Evolutionary conservation across 2,797 vertebrate genomes (phyloP), one percentile per base, ranked within the genome.

Genomic region (Tiaroga cobitis): DNA sequence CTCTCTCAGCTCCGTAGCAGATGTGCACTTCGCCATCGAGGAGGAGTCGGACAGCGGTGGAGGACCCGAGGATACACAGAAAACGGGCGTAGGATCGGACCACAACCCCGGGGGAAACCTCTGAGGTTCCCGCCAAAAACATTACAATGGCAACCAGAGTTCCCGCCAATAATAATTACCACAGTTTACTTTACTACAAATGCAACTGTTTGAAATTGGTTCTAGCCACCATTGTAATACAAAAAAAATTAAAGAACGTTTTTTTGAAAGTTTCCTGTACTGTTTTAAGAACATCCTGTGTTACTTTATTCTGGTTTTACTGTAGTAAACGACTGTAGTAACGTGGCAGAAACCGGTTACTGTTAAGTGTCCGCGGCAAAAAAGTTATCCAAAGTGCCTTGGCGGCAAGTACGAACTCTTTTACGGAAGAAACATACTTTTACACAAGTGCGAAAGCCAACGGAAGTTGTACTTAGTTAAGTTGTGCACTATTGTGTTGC

Each of bases 1-100:
- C 89, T 98, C 97, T 0, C 96, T 98, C 87, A 97, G 97, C 89
- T 98, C 97, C 18, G 96, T 96, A n/a, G 95, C 96, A n/a, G 98
- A 99, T 0, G 93, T 96, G 77, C 97, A 95, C 88, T 88, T 97
- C 90, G 94, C 97, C 87, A 98, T 98, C 81, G 96, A 99, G 92
- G 98, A 99, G 90, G 96, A 96, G 87, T 93, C 95, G 3, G 96
- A 97, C 32, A 90, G 93, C 3, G 95, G 95, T 32, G 89, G 86
- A 0, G 89, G 86, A 0, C 91, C 92, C 0, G 95, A 95, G 90
- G 92, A 91, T 1, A 88, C 89, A 65, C 26, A 87, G 37, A 94
- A 95, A 0, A 87, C 81, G 63, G 85, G 84, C 84, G 80, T 84
- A 15, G 16, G 3, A 15, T 18, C 39, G 2, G 41, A 75, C 72